Base-by-base conservation (phyloP, 2,797 vertebrate genomes). In the Notamacropus eugenii region DNA sequence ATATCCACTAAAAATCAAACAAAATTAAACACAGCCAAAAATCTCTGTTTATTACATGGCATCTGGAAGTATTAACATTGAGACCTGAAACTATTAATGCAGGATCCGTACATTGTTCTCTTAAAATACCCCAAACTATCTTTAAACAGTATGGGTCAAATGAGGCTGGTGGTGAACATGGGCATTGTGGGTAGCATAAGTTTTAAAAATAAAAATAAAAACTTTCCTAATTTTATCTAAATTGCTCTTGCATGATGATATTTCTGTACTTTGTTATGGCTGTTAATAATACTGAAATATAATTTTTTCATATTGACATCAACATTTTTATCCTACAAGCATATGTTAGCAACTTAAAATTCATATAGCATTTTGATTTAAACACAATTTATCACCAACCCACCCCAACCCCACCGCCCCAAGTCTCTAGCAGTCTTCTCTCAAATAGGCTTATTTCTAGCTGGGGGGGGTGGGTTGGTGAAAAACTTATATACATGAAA, bases 1-100 rank as follows among this genome's bases (percentile, higher is more conserved):
- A 93, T 92, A 95, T 95, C 96, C 97, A 95, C 92, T 95, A 94
- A 87, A 96, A 92, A 97, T 95, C n/a, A 93, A 93, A 82, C 94
- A 94, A 95, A 91, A 93, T 93, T 96, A 96, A 97, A 93, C 92
- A 91, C 82, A 91, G 55, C 93, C 95, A 96, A 97, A 98, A 96
- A 92, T 87, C 27, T 92, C 94, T 94, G 46, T 93, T 94, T 94
- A 92, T 95, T 97, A 93, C 1, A 96, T 52, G 16, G 58, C 40
- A 95, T 74, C 90, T 94, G 94, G 94, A 97, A 97, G 93, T 94
- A 96, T 27, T 91, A 95, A 67, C 0, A 97, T 91, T 93, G 90
- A 97, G 97, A 96, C 94, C 95, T 97, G 58, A 46, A 55, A 95
- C 92, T 95, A 56, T 52, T 93, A 82, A 40, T 90, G 91, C 10